These are phyloP conservation scores for Poecile montanus DNA, from an alignment of 2,797 vertebrate species.

Conservation along the genomic window DNA sequence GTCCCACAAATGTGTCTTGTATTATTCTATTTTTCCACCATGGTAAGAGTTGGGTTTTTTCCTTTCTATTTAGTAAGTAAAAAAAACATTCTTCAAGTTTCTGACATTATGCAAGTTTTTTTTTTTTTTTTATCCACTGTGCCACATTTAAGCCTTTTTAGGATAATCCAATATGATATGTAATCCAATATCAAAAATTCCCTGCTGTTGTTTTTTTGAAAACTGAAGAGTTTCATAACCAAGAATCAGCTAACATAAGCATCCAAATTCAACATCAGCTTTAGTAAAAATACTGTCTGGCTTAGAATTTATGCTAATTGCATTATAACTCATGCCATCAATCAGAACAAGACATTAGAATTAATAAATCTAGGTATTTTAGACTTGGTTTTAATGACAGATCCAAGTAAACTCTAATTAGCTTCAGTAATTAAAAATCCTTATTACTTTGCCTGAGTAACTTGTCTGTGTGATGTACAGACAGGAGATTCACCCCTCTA, in stretches of 20 bases:
- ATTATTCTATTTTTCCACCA: not conserved
- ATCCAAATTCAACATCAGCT: not conserved
- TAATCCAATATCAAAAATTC: not conserved
- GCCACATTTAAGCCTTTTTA: not conserved
- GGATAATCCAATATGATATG: not conserved
- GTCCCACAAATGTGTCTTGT: not conserved
- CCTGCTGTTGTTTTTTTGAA: not conserved
- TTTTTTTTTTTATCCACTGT: not conserved
- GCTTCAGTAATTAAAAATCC: not conserved
- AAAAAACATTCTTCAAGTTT: not conserved
- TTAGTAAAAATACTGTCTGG: not conserved
- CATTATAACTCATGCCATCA: not conserved
- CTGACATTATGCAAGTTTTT: not conserved
- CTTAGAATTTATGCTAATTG: not conserved
- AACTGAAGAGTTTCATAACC: not conserved
- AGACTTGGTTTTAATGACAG: not conserved
- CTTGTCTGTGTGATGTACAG: not conserved
- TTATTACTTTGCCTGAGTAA: not conserved
- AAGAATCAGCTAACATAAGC: not conserved
- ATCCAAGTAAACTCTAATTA: constrained; percentile 4
- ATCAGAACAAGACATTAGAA: not conserved
- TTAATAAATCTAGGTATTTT: not conserved
- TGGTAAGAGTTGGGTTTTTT: not conserved
- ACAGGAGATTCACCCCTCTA: not conserved
- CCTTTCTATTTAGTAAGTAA: not conserved